Percentiles rank a stretch among this genome's conserved stretches.
Conservation (phyloP, 2,888 invertebrate genomes). For the Microctonus brassicae region DNA sequence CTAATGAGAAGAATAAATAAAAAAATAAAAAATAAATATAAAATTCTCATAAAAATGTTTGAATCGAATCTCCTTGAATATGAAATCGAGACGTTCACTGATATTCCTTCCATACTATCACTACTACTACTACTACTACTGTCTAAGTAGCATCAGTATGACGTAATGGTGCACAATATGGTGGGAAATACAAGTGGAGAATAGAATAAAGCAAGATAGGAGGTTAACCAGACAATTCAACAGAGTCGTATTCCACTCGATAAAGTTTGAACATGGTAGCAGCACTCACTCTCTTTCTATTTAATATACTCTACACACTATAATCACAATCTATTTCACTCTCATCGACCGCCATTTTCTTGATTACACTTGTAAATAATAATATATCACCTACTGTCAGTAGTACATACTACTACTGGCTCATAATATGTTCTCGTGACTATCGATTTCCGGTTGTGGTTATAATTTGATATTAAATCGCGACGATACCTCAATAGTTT, state of each 20-base stretch:
- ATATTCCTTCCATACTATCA: too few species aligned
- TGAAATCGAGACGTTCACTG: background rate
- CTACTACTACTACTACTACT: too few species aligned
- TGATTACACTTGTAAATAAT: background rate
- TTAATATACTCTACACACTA: background rate
- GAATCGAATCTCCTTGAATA: background rate
- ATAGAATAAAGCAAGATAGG: background rate
- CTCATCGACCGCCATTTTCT: background rate
- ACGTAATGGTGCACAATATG: constrained; percentile 10
- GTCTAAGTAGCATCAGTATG: background rate
- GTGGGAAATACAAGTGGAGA: background rate
- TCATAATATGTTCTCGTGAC: background rate
- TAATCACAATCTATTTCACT: constrained; percentile 1
- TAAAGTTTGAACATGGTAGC: constrained; percentile 11
- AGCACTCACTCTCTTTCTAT: background rate
- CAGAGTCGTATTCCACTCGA: constrained; percentile 22
- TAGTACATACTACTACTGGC: too few species aligned
- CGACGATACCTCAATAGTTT: background rate
- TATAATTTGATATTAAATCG: background rate
- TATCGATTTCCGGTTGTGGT: constrained; percentile 8
- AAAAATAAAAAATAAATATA: background rate
- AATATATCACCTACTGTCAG: background rate
- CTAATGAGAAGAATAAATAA: background rate
- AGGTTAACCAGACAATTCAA: constrained; percentile 17
- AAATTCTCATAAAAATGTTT: background rate